Evolutionary conservation across 2,113 vertebrate species (phyloP), one percentile per base, ranked within the genome.

Genomic region (Silurus meridionalis): DNA sequence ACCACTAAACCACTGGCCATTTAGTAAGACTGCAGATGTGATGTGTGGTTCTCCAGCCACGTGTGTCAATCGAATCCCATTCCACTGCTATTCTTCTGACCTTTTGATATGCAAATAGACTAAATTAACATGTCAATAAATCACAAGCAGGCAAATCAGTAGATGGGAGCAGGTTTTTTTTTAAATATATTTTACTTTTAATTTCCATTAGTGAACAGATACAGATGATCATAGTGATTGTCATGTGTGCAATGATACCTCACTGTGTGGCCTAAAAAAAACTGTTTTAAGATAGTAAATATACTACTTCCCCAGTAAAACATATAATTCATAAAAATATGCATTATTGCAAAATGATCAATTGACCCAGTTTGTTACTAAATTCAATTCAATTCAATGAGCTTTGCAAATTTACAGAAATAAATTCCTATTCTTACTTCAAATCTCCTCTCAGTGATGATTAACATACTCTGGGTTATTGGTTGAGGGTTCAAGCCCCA

Each of bases 61-160:
- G 23, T 77, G 48, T 85, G 14, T 74, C 83, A 58, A 48, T 61
- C 57, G 48, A 19, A 48, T 80, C 63, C 23, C 52, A 17, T 83
- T 60, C 53, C 55, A 25, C 79, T 72, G 50, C 82, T 86, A 74
- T 85, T 88, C 72, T 72, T 46, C 0, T 83, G 80, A 83, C 66
- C 63, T 82, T 91, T 87, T 90, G 91, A 90, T 80, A 90, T 91
- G 89, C 86, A 86, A 90, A 90, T 88, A 14, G 75, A 6, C 48
- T 10, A 14, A 79, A 87, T 89, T 85, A 85, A 46, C 88, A 86
- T 81, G 50, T 81, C 82, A 87, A 86, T 88, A 86, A 77, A 88
- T 86, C 82, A 84, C 78, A 82, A 88, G 48, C 77, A 60, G 72
- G 74, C 17, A 37, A 75, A 71, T 66, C 23, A 48, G 82, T 83